A percentile compares a stretch with the other conserved stretches of the same genome.
Evolutionary conservation across 2,797 vertebrate species (phyloP).

Genomic region (Enteromius argenteus): DNA sequence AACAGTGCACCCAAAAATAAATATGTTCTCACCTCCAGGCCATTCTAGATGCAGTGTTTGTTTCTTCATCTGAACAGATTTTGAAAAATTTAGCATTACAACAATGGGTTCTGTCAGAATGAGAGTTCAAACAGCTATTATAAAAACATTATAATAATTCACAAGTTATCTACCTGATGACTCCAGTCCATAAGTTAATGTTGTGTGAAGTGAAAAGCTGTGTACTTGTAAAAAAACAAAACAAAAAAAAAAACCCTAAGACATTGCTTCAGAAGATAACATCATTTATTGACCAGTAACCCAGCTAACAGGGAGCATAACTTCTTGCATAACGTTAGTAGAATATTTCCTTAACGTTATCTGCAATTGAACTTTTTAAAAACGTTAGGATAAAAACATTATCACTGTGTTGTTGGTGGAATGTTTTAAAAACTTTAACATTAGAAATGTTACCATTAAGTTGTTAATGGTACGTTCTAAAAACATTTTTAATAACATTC

Average conservation of each 20-base stretch:
- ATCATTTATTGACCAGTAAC: background rate
- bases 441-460: too few species aligned
- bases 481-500: too few species aligned
- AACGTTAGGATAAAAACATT: too few species aligned
- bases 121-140: background rate
- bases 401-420: too few species aligned
- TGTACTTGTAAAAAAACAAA: background rate
- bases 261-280: background rate
- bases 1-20: background rate
- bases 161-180: background rate
- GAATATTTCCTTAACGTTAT: too few species aligned
- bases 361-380: too few species aligned
- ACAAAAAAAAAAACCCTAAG: background rate
- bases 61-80: background rate
- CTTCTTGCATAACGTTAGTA: too few species aligned
- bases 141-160: background rate
- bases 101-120: background rate
- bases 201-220: background rate
- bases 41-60: background rate
- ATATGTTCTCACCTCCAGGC: background rate
- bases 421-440: too few species aligned
- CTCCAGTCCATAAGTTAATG: background rate
- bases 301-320: too few species aligned
- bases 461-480: too few species aligned
- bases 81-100: background rate